Conservation (phyloP, 53 echinoderm and acorn worm genomes). For the Arbacia lixula region DNA sequence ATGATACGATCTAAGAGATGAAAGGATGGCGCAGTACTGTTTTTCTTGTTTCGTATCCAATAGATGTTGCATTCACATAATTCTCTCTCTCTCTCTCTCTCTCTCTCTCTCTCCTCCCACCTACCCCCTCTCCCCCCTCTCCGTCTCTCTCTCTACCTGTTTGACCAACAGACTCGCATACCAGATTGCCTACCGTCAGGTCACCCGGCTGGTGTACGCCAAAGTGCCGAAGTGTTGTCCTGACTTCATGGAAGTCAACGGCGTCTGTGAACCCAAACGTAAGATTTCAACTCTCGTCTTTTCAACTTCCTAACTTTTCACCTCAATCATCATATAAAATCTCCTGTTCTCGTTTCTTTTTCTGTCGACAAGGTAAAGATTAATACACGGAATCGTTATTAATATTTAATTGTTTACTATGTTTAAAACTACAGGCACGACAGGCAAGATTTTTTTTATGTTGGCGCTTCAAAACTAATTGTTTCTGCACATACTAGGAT, state of each 20-base stretch:
- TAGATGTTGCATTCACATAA: too few relatives aligned
- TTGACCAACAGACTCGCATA: neutral
- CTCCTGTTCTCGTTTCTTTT: too few relatives aligned
- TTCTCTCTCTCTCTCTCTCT: neutral
- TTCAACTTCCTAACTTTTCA: neutral
- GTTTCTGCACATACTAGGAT: too few relatives aligned
- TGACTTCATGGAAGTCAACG: conserved; percentile 47
- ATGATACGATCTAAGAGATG: too few relatives aligned
- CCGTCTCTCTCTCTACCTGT: neutral
- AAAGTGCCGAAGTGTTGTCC: conserved; percentile 40
- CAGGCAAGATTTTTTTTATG: too few relatives aligned
- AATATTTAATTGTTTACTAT: too few relatives aligned
- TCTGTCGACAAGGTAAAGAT: too few relatives aligned
- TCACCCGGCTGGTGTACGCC: conserved; percentile 13
- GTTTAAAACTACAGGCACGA: too few relatives aligned
- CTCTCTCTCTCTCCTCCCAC: neutral
- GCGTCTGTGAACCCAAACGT: conserved; percentile 41
- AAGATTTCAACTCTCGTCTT: neutral
- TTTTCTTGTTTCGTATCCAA: too few relatives aligned
- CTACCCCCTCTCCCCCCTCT: neutral
- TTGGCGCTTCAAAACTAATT: neutral
- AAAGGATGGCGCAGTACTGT: too few relatives aligned
- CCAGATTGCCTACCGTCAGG: conserved; percentile 36
- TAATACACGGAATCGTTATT: too few relatives aligned
- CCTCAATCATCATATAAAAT: neutral